Percentiles rank a stretch among this genome's conserved stretches.
Conservation (phyloP, 2,888 invertebrate genomes). For the Pardosa pseudoannulata region DNA sequence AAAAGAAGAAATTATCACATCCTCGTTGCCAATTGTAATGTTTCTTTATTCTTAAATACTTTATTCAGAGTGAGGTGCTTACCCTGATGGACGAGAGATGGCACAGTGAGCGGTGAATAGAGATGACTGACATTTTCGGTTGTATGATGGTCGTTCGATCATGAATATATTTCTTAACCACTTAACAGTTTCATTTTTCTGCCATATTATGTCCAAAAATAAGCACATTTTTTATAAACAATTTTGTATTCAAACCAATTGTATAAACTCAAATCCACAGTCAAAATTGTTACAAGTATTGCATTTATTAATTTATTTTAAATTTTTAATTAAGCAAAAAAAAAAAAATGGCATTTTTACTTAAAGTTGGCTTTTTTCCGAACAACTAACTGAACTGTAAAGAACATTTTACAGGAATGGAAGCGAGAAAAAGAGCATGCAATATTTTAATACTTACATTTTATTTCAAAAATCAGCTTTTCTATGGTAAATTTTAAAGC, state of each 20-base stretch:
- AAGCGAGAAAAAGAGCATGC: slow-evolving; percentile 4
- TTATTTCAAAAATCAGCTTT: slow-evolving; percentile 23
- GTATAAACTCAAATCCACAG: slow-evolving; percentile 21
- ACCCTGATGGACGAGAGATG: too few relatives aligned
- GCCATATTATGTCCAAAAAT: slow-evolving; percentile 25
- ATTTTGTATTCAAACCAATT: slow-evolving; percentile 23
- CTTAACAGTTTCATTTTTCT: slow-evolving; percentile 31
- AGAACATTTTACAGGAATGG: slow-evolving; percentile 22
- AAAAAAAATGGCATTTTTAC: slow-evolving; percentile 21
- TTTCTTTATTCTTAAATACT: too few relatives aligned
- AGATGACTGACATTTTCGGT: too few relatives aligned
- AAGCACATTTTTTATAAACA: slow-evolving; percentile 25
- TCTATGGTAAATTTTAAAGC: slow-evolving; percentile 20
- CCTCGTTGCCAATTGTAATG: too few relatives aligned
- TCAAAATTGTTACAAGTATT: slow-evolving; percentile 29
- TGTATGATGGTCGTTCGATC: background rate
- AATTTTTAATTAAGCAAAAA: slow-evolving; percentile 13
- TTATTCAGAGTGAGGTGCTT: too few relatives aligned
- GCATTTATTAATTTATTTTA: slow-evolving; percentile 19
- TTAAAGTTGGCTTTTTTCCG: slow-evolving; percentile 34
- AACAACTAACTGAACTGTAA: slow-evolving; percentile 15
- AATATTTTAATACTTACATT: slow-evolving; percentile 16
- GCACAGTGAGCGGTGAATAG: too few relatives aligned
- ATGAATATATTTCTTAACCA: background rate
- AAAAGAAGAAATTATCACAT: too few relatives aligned